Base-by-base conservation (phyloP, 2,797 vertebrate genomes). In the Manis javanica region DNA sequence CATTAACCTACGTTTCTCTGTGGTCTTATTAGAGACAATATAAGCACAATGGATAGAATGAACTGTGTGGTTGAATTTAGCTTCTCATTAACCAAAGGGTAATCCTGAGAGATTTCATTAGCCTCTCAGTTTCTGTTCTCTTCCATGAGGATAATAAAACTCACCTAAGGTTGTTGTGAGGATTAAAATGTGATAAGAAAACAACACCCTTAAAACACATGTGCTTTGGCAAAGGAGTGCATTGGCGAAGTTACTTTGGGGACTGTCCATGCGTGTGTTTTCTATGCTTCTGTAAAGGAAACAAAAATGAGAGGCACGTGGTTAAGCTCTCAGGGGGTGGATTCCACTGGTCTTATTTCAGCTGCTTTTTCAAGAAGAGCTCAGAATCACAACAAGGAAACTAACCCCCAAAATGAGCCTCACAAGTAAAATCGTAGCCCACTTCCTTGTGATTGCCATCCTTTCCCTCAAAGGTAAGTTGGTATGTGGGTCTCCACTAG, bases 331-430 rank as follows among this genome's bases (percentile, higher is more conserved):
- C 16, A 11, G 95, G 16, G 91, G 71, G 97, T 83, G 94, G 92
- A 63, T 61, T 89, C 82, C 51, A 24, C 69, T 49, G 49, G 77
- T 37, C 61, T 69, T 5, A 21, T 51, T 69, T 82, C 10, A 89
- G 82, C 92, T 95, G 82, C 53, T 79, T 88, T 64, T 77, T 72
- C 59, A 87, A 90, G 92, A 95, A 75, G 88, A 90, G 42, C 91
- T 92, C 83, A 97, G 88, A 96, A 77, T 63, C 79, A 74, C 61
- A 89, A 86, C 42, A 71, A 92, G 90, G 77, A 84, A 94, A 79
- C 61, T 12, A 57, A 39, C 42, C 26, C 74, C 89, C 31, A 96
- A 90, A 66, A 98, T 98, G 97, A 96, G 37, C 14, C 24, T 96
- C 37, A 3, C n/a, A 9, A 95, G 51, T 83, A 5, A 82, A 63